Evolutionary conservation across 2,113 vertebrate species (phyloP).

Genomic region (Pseudonaja textilis): DNA sequence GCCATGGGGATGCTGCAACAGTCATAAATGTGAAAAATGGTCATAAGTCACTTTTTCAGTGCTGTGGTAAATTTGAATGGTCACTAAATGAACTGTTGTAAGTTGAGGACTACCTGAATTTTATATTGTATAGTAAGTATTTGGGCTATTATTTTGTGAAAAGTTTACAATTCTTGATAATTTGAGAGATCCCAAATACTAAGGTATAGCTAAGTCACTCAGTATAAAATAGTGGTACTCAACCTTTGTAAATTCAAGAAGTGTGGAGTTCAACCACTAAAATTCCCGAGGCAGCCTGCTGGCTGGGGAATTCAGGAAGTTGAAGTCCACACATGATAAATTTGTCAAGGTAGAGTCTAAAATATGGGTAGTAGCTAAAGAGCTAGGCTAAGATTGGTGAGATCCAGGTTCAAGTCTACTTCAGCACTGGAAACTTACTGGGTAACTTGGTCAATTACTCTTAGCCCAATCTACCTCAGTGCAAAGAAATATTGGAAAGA

Average conservation of each 20-base stretch:
- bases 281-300: not conserved
- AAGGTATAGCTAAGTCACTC: not conserved
- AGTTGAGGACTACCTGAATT: not conserved
- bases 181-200: not conserved
- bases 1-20: no score
- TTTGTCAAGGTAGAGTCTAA: not conserved
- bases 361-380: not conserved
- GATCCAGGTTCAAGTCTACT: not conserved
- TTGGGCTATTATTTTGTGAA: not conserved
- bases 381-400: not conserved
- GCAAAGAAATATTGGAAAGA: not conserved
- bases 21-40: no score
- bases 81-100: no score
- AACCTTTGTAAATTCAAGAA: not conserved
- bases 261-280: not conserved
- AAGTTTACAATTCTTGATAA: not conserved
- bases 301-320: not conserved
- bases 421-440: not conserved
- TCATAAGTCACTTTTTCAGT: no score
- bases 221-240: not conserved
- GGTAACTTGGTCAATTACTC: not conserved
- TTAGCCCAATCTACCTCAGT: not conserved
- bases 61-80: no score
- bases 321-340: not conserved
- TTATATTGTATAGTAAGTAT: not conserved